Evolutionary conservation across 2,797 vertebrate species (phyloP).

Genomic region (Acrossocheilus wenchowensis): DNA sequence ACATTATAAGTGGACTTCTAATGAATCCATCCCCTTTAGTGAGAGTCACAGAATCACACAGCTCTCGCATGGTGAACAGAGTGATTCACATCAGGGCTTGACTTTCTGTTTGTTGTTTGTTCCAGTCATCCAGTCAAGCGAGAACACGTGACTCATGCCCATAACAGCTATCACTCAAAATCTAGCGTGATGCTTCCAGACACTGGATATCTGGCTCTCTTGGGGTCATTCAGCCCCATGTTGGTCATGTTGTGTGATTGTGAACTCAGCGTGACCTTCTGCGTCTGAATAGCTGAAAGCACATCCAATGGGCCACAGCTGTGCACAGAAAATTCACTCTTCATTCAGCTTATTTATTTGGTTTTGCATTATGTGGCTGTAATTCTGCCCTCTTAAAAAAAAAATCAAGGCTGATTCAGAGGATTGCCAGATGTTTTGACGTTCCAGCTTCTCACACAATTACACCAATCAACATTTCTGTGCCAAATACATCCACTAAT

Average conservation of each 20-base stretch:
- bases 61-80: not conserved
- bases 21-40: not conserved
- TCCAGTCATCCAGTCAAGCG: slow-evolving; percentile 3
- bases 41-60: not conserved
- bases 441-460: slow-evolving; percentile 17
- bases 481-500: not conserved
- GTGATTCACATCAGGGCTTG: slow-evolving; percentile 3
- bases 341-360: slow-evolving; percentile 13
- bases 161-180: slow-evolving; percentile 31
- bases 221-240: not conserved
- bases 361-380: not conserved
- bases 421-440: slow-evolving; percentile 1
- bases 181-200: not conserved
- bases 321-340: not conserved
- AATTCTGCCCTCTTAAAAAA: not conserved
- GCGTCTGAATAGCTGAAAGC: slow-evolving; percentile 12
- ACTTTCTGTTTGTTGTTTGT: slow-evolving; percentile 36
- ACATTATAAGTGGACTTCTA: not conserved
- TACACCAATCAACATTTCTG: not conserved
- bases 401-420: slow-evolving; percentile 33
- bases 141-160: slow-evolving; percentile 21
- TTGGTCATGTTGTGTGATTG: slow-evolving; percentile 1
- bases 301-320: not conserved
- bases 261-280: slow-evolving; percentile 10
- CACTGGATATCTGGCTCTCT: slow-evolving; percentile 23